phyloP scores from a whole-genome alignment of 1,140 invertebrate species.

The Pseudomyrmex concolor region DNA sequence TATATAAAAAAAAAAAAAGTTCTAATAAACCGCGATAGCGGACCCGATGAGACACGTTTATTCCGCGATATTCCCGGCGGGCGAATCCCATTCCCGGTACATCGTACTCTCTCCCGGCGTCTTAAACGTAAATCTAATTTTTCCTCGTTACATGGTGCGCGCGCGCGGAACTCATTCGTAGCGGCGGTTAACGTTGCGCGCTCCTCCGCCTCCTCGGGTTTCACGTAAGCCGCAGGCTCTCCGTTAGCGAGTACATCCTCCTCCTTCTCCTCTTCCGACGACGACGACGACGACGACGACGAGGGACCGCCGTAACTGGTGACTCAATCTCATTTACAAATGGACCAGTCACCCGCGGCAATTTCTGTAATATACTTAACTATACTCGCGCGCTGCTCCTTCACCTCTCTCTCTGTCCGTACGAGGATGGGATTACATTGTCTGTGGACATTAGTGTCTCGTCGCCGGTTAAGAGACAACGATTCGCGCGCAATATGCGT shows the following conservation, averaged over 20 bases:
- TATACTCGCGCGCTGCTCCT: constrained; percentile 18
- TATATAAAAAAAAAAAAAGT: neutral
- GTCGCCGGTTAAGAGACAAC: neutral
- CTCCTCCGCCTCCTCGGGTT: constrained; percentile 33
- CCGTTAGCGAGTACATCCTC: constrained; percentile 53
- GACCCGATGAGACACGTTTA: constrained; percentile 13
- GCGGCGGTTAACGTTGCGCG: neutral
- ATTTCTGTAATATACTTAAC: constrained; percentile 73
- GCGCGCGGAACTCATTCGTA: constrained; percentile 17
- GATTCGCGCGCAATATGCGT: constrained; percentile 38
- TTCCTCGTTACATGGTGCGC: constrained; percentile 41
- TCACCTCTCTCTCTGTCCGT: neutral
- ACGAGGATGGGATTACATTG: constrained; percentile 41
- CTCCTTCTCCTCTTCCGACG: too few relatives aligned
- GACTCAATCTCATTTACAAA: constrained; percentile 70
- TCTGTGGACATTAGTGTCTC: constrained; percentile 38
- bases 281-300: constrained; percentile 10
- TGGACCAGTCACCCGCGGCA: constrained; percentile 67
- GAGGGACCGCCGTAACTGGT: constrained; percentile 50
- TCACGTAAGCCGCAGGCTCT: constrained; percentile 38
- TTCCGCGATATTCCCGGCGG: constrained; percentile 12
- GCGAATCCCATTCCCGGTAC: constrained; percentile 11
- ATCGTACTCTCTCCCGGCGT: neutral
- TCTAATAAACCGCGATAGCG: neutral
- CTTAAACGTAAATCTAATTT: constrained; percentile 68